Evolutionary conservation across 2,888 invertebrate genomes (phyloP).

Genomic region (Brenthis hecate): DNA sequence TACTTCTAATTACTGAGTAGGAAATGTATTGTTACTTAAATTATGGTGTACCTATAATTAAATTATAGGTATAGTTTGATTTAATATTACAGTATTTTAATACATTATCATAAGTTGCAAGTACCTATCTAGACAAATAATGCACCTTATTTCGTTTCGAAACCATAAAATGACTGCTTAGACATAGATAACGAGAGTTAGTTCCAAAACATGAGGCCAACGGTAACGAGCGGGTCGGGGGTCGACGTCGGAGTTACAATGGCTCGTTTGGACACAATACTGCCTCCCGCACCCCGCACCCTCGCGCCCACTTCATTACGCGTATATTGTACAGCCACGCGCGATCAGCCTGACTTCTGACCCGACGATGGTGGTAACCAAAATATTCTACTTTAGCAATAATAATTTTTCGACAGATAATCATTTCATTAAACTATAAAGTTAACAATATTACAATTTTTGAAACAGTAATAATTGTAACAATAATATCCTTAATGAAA

Average conservation of each 20-base stretch:
- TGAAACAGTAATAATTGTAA: no score
- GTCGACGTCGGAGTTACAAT: constrained; percentile 67
- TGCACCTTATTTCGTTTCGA: background rate
- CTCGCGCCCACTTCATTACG: constrained; percentile 81
- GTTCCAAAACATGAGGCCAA: constrained; percentile 49
- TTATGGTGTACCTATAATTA: no score
- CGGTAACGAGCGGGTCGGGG: constrained; percentile 71
- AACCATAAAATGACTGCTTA: constrained; percentile 18
- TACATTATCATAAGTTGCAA: no score
- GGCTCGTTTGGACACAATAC: constrained; percentile 77
- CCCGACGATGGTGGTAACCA: constrained; percentile 64
- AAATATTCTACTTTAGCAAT: constrained; percentile 39
- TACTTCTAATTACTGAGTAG: no score
- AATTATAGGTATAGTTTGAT: no score
- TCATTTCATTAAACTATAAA: constrained; percentile 9
- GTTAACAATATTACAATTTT: background rate
- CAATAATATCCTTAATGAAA: no score
- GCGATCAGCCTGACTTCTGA: constrained; percentile 58
- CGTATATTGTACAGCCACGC: constrained; percentile 71
- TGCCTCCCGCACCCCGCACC: constrained; percentile 70
- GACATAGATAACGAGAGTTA: constrained; percentile 47
- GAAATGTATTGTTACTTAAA: no score
- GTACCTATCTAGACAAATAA: no score
- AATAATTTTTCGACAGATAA: constrained; percentile 27
- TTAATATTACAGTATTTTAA: no score